Evolutionary conservation across 2,797 vertebrate species (phyloP), one percentile per base, ranked within the genome.

Genomic region (Enteromius thamalakanensis): DNA sequence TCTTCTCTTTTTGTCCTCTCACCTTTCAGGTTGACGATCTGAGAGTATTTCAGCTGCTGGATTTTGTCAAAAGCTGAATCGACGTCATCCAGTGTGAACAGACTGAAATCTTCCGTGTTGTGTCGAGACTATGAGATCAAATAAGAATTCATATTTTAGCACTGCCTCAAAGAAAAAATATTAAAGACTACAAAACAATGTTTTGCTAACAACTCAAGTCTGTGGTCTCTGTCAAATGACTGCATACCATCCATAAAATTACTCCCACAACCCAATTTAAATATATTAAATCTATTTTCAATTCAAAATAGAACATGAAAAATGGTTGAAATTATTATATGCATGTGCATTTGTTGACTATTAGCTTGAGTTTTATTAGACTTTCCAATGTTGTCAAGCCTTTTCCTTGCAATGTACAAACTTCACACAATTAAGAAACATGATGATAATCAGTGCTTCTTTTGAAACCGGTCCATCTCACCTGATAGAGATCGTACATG

Each of bases 11-110:
- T 15, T 8, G 8, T 47, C 6, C 7, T 42, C 64, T 90, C 80
- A 99, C 98, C 98, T 97, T 99, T 99, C 85, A 99, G 92, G 90
- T 98, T 98, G 77, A 99, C 97, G 90, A 99, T 99, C 91, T 99
- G 98, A 86, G 98, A 99, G 91, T 98, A 99, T 88, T 99, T 99
- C 71, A 99, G 88, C 89, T 99, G 98, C 40, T 98, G 98, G 90
- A 99, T 99, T 94, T 99, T 99, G 93, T 99, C 98, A 89, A 99
- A 99, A 76, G 98, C 98, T 55, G 95, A 96, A 89, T 99, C 98
- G 84, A 99, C 98, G 74, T 99, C 98, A 86, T 99, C 98, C 60
- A 99, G 90, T 0, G 98, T 99, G 90, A 98, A 99, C 60, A 99
- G 94, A 0, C 93, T 96, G 89, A 99, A 99, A 90, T 99, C 97